Base-by-base conservation (phyloP, 2,888 invertebrate genomes). In the Euplagia quadripunctaria region DNA sequence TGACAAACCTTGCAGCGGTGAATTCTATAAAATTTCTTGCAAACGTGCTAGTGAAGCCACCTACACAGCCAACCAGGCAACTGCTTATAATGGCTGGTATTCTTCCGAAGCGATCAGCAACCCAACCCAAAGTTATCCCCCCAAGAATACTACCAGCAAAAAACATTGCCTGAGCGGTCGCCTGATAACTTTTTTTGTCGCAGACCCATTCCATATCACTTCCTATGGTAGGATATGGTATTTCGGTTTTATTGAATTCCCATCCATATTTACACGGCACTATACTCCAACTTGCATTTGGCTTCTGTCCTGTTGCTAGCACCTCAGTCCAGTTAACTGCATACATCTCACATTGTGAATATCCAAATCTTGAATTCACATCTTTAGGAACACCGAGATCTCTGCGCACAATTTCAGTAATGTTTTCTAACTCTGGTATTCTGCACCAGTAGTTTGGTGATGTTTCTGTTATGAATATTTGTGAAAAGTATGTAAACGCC, bases 161-260 rank as follows among this genome's bases (percentile, higher is more conserved):
- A 75, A 91, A 92, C 65, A 93, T 82, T 1, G 92, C 83, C 82
- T 93, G 93, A 9, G 93, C 93, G 41, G 89, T 86, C 1, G 93
- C 92, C 86, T 92, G 93, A 71, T 92, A 91, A 73, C 90, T 92
- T 52, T 87, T 86, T 73, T 85, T 92, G 12, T 90, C 89, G 67
- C 92, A 93, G 4, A 93, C 92, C 93, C 93, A 93, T 77, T 85
- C 92, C 58, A 89, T 70, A 42, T 93, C 92, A 72, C 91, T 93
- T 11, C 91, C 86, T 80, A 93, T 91, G 0, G 93, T 93, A 12
- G 90, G 86, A 75, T 93, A 93, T 3, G 93, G 92, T 78, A 93
- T 91, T 70, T 93, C 92, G 42, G 88, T 88, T 80, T 83, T 87
- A 71, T 92, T 89, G 64, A 91, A 93, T 75, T 93, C 93, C 93